phyloP scores from a whole-genome alignment of 2,888 invertebrate species.

The Hyposoter didymator region DNA sequence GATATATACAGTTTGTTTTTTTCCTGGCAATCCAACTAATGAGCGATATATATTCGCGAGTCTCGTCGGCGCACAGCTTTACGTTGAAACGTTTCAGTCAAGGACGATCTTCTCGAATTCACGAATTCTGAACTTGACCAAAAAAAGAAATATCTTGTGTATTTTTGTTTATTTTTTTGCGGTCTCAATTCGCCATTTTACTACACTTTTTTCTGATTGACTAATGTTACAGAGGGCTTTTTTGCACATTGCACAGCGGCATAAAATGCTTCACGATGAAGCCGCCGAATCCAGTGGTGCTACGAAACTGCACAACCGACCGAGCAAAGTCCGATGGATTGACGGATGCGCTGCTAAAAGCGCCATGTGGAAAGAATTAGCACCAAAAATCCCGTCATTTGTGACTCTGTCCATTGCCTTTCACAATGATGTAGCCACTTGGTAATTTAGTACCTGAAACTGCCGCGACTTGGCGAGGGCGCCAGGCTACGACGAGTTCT shows the following conservation, averaged over 20 bases:
- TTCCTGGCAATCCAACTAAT: slow-evolving; percentile 34
- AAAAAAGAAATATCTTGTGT: not conserved
- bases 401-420: not conserved
- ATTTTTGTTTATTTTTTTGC: slow-evolving; percentile 8
- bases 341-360: not conserved
- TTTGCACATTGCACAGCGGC: not conserved
- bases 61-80: slow-evolving; percentile 41
- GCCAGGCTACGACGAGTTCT: not conserved
- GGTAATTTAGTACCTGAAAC: not conserved
- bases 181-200: not conserved
- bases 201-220: not conserved
- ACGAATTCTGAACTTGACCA: not conserved
- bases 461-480: not conserved
- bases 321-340: not conserved
- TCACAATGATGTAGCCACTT: not conserved
- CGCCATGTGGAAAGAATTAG: not conserved
- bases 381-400: not conserved
- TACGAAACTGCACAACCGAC: not conserved
- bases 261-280: not conserved
- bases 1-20: slow-evolving; percentile 33
- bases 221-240: not conserved
- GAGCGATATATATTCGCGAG: slow-evolving; percentile 6
- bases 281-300: not conserved
- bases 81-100: slow-evolving; percentile 9
- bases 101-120: slow-evolving; percentile 24